Conservation (phyloP, 2,113 vertebrate species). For the Pygoscelis adeliae region DNA sequence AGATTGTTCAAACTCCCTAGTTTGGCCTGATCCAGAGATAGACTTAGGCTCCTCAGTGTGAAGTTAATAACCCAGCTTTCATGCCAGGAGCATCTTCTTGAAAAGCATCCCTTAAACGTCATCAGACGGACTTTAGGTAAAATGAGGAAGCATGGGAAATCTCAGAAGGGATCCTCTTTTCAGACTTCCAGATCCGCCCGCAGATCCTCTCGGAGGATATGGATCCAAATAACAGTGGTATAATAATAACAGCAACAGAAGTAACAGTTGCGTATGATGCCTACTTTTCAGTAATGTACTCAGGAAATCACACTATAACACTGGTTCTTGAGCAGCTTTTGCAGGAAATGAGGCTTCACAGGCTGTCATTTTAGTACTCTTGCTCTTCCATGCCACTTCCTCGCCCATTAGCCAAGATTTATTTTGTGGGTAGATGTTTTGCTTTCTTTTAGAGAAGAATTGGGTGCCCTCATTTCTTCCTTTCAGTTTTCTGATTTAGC, state of each 20-base stretch:
- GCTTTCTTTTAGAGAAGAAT: background rate
- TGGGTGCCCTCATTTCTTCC: background rate
- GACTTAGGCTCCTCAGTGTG: background rate
- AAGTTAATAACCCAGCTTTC: background rate
- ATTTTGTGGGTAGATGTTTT: background rate
- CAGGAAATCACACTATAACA: background rate
- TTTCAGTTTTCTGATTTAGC: background rate
- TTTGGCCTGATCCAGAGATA: background rate
- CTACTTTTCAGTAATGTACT: background rate
- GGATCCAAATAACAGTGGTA: background rate
- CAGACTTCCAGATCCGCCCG: background rate
- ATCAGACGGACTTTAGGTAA: background rate
- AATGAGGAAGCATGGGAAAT: background rate
- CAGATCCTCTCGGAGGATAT: background rate
- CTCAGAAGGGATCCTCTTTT: background rate
- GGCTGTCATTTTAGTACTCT: background rate
- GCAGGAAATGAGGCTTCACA: background rate
- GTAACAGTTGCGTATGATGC: background rate
- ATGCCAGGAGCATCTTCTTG: background rate
- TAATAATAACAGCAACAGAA: constrained; percentile 1
- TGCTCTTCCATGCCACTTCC: background rate
- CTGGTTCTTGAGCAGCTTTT: background rate
- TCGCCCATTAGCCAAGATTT: background rate
- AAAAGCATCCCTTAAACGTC: background rate
- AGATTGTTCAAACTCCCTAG: background rate